Evolutionary conservation across 2,888 invertebrate species (phyloP).

Genomic region (Deilephila porcellus): DNA sequence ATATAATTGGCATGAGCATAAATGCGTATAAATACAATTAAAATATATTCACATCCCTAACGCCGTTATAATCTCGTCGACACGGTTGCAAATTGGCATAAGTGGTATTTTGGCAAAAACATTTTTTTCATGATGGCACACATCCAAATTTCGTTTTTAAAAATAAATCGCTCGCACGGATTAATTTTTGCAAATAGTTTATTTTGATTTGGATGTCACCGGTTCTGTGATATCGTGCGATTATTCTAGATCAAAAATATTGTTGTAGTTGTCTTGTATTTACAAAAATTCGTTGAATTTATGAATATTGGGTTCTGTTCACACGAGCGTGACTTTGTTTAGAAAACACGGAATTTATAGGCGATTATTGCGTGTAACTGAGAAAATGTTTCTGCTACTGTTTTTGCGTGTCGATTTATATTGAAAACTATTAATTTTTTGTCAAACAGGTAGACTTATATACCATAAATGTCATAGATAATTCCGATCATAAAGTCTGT

Average conservation of each 20-base stretch:
- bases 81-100: conserved; percentile 30
- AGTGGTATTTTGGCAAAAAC: conserved; percentile 36
- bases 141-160: conserved; percentile 14
- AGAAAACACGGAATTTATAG: conserved; percentile 20
- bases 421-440: background rate
- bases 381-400: background rate
- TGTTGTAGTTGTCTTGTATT: conserved; percentile 19
- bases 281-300: conserved; percentile 5
- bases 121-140: conserved; percentile 27
- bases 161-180: background rate
- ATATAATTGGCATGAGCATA: background rate
- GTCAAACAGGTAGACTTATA: no score
- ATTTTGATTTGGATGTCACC: background rate
- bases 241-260: background rate
- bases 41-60: conserved; percentile 39
- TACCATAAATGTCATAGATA: no score
- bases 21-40: background rate
- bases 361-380: conserved; percentile 8
- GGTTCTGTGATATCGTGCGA: background rate
- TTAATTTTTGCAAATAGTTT: conserved; percentile 19
- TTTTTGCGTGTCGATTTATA: conserved; percentile 4
- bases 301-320: conserved; percentile 18
- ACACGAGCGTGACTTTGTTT: conserved; percentile 17
- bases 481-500: no score
- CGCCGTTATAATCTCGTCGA: conserved; percentile 40